Evolutionary conservation across 1,140 invertebrate genomes (phyloP).

Genomic region (Teleogryllus occipitalis): DNA sequence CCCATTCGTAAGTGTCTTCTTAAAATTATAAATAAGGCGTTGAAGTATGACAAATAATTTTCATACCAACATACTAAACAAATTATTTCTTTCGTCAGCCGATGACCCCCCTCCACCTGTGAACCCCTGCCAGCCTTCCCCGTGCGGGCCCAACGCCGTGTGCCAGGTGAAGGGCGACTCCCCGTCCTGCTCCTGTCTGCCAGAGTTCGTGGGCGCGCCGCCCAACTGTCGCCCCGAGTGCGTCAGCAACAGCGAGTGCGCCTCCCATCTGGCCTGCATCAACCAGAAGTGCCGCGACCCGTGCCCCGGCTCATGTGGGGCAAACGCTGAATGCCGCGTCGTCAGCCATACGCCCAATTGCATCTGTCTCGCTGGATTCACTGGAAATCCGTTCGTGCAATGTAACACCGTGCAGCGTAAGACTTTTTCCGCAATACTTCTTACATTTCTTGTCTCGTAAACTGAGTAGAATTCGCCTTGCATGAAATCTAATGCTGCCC

Average conservation of each 20-base stretch:
- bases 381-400: conserved; percentile 34
- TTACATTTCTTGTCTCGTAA: neutral
- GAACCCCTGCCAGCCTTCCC: conserved; percentile 40
- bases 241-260: conserved; percentile 32
- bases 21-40: no score
- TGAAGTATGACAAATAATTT: no score
- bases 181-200: conserved; percentile 30
- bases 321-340: conserved; percentile 35
- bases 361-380: conserved; percentile 34
- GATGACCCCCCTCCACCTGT: neutral
- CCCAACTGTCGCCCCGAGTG: conserved; percentile 32
- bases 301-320: conserved; percentile 35
- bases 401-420: conserved; percentile 17
- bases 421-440: neutral
- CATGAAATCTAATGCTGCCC: no score
- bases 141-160: conserved; percentile 52
- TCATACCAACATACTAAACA: neutral
- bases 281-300: conserved; percentile 34
- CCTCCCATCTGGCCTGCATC: conserved; percentile 28
- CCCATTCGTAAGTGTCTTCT: neutral
- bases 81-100: neutral
- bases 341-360: conserved; percentile 37
- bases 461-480: neutral
- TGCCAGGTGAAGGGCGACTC: conserved; percentile 40
- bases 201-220: conserved; percentile 31